Evolutionary conservation across 2,797 vertebrate genomes (phyloP).

Genomic region (Poecilia picta): DNA sequence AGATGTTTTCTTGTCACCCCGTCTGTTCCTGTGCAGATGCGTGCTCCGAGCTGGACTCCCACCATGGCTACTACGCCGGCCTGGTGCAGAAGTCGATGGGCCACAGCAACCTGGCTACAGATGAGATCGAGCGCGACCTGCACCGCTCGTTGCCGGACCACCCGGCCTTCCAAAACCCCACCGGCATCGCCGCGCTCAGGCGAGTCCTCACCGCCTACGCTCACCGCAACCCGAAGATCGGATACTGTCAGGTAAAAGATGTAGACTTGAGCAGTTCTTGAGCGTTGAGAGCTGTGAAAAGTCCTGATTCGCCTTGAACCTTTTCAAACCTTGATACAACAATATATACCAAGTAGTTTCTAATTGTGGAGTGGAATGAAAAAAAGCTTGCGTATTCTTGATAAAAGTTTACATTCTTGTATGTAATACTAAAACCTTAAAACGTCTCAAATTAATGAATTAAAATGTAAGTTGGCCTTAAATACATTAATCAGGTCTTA

Average conservation of each 20-base stretch:
- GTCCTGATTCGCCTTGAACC: background rate
- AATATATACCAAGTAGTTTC: background rate
- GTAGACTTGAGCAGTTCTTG: background rate
- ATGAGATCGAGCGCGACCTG: constrained; percentile 96
- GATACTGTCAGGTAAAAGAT: constrained; percentile 89
- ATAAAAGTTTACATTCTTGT: too few relatives aligned
- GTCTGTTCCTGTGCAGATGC: constrained; percentile 78
- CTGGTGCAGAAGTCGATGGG: constrained; percentile 91
- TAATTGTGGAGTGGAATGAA: background rate
- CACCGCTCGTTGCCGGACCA: constrained; percentile 96
- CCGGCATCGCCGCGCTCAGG: constrained; percentile 90
- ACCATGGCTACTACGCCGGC: constrained; percentile 86
- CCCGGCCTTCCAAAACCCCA: constrained; percentile 93
- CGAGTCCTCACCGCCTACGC: constrained; percentile 95
- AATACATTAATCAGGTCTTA: too few relatives aligned
- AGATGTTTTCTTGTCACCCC: background rate
- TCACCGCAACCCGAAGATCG: constrained; percentile 93
- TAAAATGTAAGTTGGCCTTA: too few relatives aligned
- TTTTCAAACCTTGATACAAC: background rate
- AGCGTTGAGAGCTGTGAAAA: background rate
- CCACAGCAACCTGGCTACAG: constrained; percentile 86
- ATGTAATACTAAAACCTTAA: too few relatives aligned
- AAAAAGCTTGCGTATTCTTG: too few relatives aligned
- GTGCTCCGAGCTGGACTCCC: constrained; percentile 81
- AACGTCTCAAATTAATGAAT: too few relatives aligned